These are phyloP conservation scores for Penaeus japonicus DNA, from an alignment of 1,140 invertebrate species.

Conservation along the genomic window DNA sequence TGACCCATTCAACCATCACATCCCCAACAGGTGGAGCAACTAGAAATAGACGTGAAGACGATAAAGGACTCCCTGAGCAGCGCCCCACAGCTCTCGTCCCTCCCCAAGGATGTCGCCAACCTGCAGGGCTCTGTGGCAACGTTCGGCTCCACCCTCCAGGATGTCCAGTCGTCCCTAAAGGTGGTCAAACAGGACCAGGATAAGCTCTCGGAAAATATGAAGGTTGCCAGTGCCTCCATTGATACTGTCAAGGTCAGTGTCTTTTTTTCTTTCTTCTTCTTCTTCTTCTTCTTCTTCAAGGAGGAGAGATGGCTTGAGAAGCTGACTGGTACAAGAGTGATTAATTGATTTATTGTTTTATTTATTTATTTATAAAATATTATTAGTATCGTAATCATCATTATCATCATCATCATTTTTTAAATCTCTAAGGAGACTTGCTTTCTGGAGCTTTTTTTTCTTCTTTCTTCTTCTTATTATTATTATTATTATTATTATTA, in stretches of 20 bases:
- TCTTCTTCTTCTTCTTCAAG: not conserved
- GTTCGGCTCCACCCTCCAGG: slow-evolving; percentile 51
- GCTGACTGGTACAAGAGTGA: too few relatives aligned
- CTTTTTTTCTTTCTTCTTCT: not conserved
- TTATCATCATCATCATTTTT: too few relatives aligned
- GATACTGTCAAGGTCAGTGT: slow-evolving; percentile 23
- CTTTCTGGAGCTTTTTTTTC: too few relatives aligned
- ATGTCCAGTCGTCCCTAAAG: slow-evolving; percentile 49
- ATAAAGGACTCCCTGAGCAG: slow-evolving; percentile 45
- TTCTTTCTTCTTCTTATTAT: too few relatives aligned
- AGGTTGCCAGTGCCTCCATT: not conserved
- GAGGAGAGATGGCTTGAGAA: not conserved
- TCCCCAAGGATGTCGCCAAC: slow-evolving; percentile 52
- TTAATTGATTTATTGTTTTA: too few relatives aligned
- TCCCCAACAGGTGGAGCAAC: slow-evolving; percentile 37
- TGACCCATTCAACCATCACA: not conserved
- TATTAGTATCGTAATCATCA: too few relatives aligned
- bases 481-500: too few relatives aligned
- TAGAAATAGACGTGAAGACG: slow-evolving; percentile 31
- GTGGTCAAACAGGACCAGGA: slow-evolving; percentile 36
- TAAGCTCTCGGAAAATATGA: not conserved
- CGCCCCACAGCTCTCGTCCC: slow-evolving; percentile 47
- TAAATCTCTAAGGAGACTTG: too few relatives aligned
- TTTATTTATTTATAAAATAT: too few relatives aligned
- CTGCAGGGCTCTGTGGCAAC: slow-evolving; percentile 51